Conservation (phyloP, 2,113 vertebrate species). For the Formicarius rufipectus region DNA sequence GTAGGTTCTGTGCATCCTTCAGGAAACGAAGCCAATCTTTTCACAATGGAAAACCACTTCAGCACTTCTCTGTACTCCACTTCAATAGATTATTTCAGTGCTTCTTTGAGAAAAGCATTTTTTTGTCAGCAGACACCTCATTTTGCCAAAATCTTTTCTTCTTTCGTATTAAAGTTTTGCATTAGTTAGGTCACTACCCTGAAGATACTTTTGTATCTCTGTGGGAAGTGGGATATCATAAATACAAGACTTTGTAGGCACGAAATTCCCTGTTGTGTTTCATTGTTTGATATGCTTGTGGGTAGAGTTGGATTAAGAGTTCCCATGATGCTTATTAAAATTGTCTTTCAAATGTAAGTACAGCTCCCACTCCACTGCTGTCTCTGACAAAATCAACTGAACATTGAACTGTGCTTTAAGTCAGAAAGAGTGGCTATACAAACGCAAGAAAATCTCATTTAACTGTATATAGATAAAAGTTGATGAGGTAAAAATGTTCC, state of each 20-base stretch:
- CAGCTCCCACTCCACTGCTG: not conserved
- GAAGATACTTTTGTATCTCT: not conserved
- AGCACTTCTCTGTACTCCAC: not conserved
- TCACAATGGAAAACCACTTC: not conserved
- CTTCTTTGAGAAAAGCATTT: not conserved
- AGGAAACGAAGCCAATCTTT: not conserved
- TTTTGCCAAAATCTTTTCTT: not conserved
- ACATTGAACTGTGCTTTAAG: not conserved
- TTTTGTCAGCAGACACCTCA: not conserved
- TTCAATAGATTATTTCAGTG: not conserved
- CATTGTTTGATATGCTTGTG: not conserved
- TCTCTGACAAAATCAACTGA: not conserved
- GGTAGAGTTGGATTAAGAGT: not conserved
- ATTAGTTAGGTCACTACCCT: not conserved
- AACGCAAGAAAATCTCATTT: not conserved
- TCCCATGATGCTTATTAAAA: not conserved
- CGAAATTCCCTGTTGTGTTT: not conserved
- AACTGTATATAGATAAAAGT: not conserved
- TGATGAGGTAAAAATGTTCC: not conserved
- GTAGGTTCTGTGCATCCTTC: not conserved
- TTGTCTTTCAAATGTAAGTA: not conserved
- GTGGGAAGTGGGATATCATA: not conserved
- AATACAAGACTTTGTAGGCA: not conserved
- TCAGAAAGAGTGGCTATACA: not conserved
- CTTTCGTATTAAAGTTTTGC: not conserved